phyloP scores from a whole-genome alignment of 1,140 invertebrate species.

The Cardiocondyla obscurior region DNA sequence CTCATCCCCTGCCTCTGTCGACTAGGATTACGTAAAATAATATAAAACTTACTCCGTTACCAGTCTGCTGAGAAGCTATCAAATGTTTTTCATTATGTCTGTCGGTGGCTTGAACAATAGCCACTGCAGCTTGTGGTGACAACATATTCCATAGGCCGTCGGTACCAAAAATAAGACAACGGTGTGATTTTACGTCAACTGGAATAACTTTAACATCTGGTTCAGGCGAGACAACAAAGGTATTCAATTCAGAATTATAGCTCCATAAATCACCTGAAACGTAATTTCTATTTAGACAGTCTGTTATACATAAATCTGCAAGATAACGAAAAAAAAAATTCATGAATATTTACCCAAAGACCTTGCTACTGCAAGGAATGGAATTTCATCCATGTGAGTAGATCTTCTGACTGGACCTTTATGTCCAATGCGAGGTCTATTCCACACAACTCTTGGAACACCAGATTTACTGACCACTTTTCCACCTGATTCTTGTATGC shows the following conservation, averaged over 20 bases:
- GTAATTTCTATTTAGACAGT: not conserved
- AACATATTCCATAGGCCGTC: constrained; percentile 99
- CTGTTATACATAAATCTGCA: not conserved
- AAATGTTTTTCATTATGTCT: constrained; percentile 89
- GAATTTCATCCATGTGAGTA: constrained; percentile 96
- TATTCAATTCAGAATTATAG: constrained; percentile 94
- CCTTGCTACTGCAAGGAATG: constrained; percentile 97
- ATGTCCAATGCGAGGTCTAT: constrained; percentile 92
- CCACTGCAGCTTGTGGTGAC: constrained; percentile 91
- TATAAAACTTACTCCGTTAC: constrained; percentile 75
- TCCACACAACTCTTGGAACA: constrained; percentile 98
- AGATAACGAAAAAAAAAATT: too few species aligned
- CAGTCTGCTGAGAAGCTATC: constrained; percentile 83
- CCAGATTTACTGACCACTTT: constrained; percentile 96
- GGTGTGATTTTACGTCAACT: constrained; percentile 91
- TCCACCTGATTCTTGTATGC: constrained; percentile 95
- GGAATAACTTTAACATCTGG: constrained; percentile 96
- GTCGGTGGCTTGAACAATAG: constrained; percentile 92
- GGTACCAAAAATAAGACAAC: constrained; percentile 97
- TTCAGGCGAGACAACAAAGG: constrained; percentile 98
- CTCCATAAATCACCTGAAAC: constrained; percentile 96
- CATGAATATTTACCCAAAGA: constrained; percentile 91
- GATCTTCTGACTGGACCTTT: constrained; percentile 92
- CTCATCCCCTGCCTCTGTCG: too few species aligned
- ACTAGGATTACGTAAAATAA: too few species aligned